Percentiles rank a stretch among this genome's conserved stretches.
Conservation (phyloP, 2,797 vertebrate genomes). For the Helarctos malayanus region DNA sequence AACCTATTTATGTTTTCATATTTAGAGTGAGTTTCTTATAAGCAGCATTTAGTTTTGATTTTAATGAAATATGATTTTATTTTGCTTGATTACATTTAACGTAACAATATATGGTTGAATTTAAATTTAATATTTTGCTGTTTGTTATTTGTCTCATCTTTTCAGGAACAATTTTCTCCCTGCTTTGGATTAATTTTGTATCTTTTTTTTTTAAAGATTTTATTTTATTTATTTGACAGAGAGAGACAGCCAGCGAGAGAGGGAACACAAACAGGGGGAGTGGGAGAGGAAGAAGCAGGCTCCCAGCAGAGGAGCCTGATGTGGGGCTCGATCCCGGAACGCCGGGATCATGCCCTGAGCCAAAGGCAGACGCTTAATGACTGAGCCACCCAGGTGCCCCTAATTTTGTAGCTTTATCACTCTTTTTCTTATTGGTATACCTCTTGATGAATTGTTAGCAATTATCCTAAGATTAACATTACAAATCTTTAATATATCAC, state of each 20-base stretch:
- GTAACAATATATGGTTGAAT: neutral
- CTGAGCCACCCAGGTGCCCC: too few relatives aligned
- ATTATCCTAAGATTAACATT: neutral
- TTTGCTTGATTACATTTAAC: neutral
- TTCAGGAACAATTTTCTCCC: neutral
- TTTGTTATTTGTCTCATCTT: neutral
- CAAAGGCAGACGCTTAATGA: too few relatives aligned
- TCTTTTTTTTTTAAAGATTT: neutral
- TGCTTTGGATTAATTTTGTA: neutral
- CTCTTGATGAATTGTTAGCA: neutral
- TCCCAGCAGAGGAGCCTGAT: too few relatives aligned
- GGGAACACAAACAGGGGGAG: too few relatives aligned
- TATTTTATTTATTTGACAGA: too few relatives aligned
- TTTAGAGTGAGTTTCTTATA: neutral
- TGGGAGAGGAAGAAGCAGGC: too few relatives aligned
- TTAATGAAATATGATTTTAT: slow-evolving; percentile 2
- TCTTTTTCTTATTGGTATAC: neutral
- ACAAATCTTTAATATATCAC: neutral
- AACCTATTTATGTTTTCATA: neutral
- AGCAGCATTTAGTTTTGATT: neutral
- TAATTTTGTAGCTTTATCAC: neutral
- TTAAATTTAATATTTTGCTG: neutral
- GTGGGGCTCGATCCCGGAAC: too few relatives aligned
- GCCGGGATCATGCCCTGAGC: too few relatives aligned
- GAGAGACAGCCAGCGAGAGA: too few relatives aligned